These are phyloP conservation scores for Cloeon dipterum DNA, from an alignment of 2,888 invertebrate species.

Conservation along the genomic window DNA sequence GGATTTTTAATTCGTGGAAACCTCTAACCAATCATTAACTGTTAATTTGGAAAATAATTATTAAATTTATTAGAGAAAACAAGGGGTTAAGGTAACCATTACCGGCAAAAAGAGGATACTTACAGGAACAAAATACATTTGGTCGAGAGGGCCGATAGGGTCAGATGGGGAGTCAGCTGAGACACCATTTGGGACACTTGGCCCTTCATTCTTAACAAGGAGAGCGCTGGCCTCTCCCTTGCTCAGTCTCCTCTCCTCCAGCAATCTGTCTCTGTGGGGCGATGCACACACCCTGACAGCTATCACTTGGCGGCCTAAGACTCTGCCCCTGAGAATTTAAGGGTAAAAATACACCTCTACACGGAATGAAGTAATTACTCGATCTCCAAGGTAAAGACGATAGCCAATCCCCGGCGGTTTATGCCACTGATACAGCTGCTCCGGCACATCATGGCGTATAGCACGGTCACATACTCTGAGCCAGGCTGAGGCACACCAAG, in stretches of 20 bases:
- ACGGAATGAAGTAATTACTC: not conserved
- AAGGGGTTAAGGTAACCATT: too few species aligned
- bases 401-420: not conserved
- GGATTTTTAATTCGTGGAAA: too few species aligned
- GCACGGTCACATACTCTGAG: not conserved
- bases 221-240: not conserved
- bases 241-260: not conserved
- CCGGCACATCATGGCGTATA: slow-evolving; percentile 1
- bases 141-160: not conserved
- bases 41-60: too few species aligned
- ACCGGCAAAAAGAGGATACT: too few species aligned
- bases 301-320: not conserved
- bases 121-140: not conserved
- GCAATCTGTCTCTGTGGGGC: not conserved
- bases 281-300: not conserved
- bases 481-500: not conserved
- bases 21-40: too few species aligned
- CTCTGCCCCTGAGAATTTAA: not conserved
- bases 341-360: not conserved
- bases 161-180: not conserved
- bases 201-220: not conserved
- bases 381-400: not conserved
- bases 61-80: too few species aligned
- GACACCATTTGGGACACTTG: too few species aligned
- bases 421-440: not conserved